Evolutionary conservation across 1,140 invertebrate genomes (phyloP), one percentile per base, ranked within the genome.

Genomic region (Drosophila kanapiae): DNA sequence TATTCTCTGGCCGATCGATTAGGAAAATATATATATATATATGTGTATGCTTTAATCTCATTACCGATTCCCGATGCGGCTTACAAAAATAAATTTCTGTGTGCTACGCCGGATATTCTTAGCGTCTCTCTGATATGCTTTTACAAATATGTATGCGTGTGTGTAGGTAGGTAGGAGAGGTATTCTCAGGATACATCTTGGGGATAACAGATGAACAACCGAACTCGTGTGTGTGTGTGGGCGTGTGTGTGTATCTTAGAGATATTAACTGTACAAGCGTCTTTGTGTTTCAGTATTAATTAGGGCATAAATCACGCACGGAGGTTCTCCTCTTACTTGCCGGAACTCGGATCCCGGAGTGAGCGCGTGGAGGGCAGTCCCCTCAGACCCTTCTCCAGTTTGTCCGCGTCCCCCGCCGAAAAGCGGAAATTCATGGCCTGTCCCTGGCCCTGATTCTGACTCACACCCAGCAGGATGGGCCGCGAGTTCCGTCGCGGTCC

Each of bases 361-460:
- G 92, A 93, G 14, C 87, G 77, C 14, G 85, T 92, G 18, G 92
- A 92, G 48, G 87, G 77, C 49, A 93, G 57, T 4, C 82, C 88
- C 18, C 82, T 78, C 43, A 93, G 57, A 23, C 92, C 92, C 68
- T 92, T 92, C 64, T 93, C 92, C 60, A 93, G 62, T 75, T 92
- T 93, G 49, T 93, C 92, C 8, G 92, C 92, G 80, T 93, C 92
- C 23, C 92, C 92, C 29, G 92, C 92, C 18, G 92, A 93, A 60
- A 93, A 93, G 42, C 92, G 80, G 63, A 91, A 92, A 57, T 86
- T 91, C 80, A 79, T 72, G 14, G 88, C 71, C 45, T 91, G 91
- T n/a, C 49, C 69, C 14, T 53, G 67, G 11, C 63, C 64, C 63
- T 75, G 82, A 6, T 33, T 48, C 45, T 60, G 69, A 37, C 51